Percentiles rank a stretch among this genome's conserved stretches.
These are phyloP conservation scores for Trissonchulus sp. DNA, from an alignment of 2,888 invertebrate species.

Conservation along the genomic window DNA sequence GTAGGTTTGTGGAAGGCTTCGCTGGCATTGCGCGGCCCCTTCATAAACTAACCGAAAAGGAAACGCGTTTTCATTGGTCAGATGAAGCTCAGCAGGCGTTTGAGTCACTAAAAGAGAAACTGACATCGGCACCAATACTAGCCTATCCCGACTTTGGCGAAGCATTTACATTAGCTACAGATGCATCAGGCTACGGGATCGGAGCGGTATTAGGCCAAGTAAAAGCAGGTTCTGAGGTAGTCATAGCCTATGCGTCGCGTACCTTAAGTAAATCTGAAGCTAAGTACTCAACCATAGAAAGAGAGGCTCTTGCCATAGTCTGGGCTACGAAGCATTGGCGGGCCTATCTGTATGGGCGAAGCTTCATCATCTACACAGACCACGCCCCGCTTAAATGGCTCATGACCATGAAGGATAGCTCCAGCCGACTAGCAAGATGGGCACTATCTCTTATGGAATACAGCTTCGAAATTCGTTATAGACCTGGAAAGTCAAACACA, in stretches of 20 bases:
- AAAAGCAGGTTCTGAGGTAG: conserved; percentile 32
- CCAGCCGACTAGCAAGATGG: conserved; percentile 55
- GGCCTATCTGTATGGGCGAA: conserved; percentile 25
- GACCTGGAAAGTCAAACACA: conserved; percentile 51
- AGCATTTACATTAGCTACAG: conserved; percentile 37
- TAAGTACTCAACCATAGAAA: conserved; percentile 39
- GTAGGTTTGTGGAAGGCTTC: conserved; percentile 38
- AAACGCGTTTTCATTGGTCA: conserved; percentile 33
- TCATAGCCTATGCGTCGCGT: conserved; percentile 40
- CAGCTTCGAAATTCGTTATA: conserved; percentile 51
- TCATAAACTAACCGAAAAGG: conserved; percentile 12
- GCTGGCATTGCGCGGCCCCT: conserved; percentile 28
- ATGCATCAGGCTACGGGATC: conserved; percentile 40
- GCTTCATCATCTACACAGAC: conserved; percentile 29
- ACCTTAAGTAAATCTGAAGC: conserved; percentile 37
- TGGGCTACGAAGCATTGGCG: conserved; percentile 32
- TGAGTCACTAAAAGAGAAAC: conserved; percentile 20
- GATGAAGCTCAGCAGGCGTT: conserved; percentile 30
- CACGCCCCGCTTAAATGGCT: conserved; percentile 32
- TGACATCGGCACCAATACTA: conserved; percentile 34
- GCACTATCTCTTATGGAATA: conserved; percentile 53
- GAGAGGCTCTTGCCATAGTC: conserved; percentile 40
- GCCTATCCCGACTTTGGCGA: conserved; percentile 34
- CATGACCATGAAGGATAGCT: conserved; percentile 51
- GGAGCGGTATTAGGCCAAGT: conserved; percentile 40